Conservation (phyloP, 2,113 vertebrate species). For the Urocitellus parryii region DNA sequence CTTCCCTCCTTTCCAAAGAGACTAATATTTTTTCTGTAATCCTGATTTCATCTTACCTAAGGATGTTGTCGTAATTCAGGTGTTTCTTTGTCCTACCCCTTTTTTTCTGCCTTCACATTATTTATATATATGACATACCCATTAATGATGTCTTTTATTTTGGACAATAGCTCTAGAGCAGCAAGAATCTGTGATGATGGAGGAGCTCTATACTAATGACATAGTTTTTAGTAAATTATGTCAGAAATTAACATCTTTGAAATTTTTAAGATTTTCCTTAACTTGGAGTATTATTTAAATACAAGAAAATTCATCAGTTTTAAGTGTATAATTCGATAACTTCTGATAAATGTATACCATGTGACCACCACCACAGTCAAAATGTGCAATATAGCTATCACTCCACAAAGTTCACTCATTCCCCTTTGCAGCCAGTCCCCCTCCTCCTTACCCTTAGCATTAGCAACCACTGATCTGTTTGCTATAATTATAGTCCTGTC, state of each 20-base stretch:
- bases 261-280: not conserved
- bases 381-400: not conserved
- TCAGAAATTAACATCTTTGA: conserved; percentile 33
- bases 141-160: not conserved
- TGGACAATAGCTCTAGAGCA: not conserved
- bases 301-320: conserved; percentile 27
- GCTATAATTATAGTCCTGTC: not conserved
- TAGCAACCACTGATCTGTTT: not conserved
- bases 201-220: not conserved
- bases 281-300: not conserved
- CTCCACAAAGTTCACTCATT: not conserved
- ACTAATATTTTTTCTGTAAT: not conserved
- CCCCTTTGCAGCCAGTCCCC: not conserved
- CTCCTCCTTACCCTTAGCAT: not conserved
- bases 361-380: not conserved
- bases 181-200: not conserved
- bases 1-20: not conserved
- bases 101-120: not conserved
- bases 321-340: not conserved
- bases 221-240: conserved; percentile 12
- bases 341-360: conserved; percentile 10
- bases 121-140: not conserved
- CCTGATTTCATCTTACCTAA: not conserved
- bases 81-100: not conserved
- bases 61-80: not conserved